Conservation (phyloP, 1,140 invertebrate genomes). For the Rhizoglyphus robini region DNA sequence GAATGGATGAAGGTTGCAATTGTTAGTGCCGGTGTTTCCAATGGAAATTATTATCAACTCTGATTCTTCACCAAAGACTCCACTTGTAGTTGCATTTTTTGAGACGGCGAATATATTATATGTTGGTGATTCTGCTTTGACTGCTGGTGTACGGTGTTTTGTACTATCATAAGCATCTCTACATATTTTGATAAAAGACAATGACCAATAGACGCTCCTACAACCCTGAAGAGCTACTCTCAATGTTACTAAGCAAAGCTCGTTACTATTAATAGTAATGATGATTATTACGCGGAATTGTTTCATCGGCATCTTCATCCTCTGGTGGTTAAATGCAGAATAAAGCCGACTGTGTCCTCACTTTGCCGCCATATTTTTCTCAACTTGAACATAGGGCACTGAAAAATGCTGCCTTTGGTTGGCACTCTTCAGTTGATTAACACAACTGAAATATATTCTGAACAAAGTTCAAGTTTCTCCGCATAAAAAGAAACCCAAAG, state of each 20-base stretch:
- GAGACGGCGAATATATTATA: slow-evolving; percentile 75
- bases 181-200: slow-evolving; percentile 55
- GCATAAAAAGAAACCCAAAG: too few relatives aligned
- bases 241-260: slow-evolving; percentile 73
- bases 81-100: slow-evolving; percentile 68
- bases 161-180: slow-evolving; percentile 67
- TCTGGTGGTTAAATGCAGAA: slow-evolving; percentile 36
- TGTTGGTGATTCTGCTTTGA: slow-evolving; percentile 85
- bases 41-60: slow-evolving; percentile 99
- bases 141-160: slow-evolving; percentile 71
- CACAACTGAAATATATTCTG: too few relatives aligned
- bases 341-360: slow-evolving; percentile 92
- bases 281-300: slow-evolving; percentile 72
- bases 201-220: slow-evolving; percentile 55
- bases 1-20: slow-evolving; percentile 96
- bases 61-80: slow-evolving; percentile 93
- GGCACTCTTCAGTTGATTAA: too few relatives aligned
- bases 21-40: slow-evolving; percentile 84
- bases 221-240: slow-evolving; percentile 76
- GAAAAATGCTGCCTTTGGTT: slow-evolving; percentile 69
- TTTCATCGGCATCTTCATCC: slow-evolving; percentile 22
- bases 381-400: slow-evolving; percentile 81
- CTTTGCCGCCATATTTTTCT: slow-evolving; percentile 89
- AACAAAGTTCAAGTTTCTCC: too few relatives aligned
- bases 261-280: too few relatives aligned